These are phyloP conservation scores for Leptinotarsa texana DNA, from an alignment of 1,140 invertebrate species.

Conservation along the genomic window DNA sequence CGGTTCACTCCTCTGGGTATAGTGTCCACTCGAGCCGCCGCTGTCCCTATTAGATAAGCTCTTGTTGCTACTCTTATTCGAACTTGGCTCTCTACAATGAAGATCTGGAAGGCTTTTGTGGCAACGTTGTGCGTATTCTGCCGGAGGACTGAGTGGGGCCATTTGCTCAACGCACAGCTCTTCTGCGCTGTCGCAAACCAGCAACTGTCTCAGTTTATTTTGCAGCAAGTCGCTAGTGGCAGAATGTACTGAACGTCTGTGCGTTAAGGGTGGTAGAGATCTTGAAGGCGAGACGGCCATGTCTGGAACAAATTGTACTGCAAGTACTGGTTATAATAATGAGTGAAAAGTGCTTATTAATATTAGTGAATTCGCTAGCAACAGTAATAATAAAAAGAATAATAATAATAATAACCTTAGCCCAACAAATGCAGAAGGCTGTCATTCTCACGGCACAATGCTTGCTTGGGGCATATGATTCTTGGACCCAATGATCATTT, in stretches of 20 bases:
- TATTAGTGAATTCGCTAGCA: too few relatives aligned
- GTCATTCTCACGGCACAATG: too few relatives aligned
- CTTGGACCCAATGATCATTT: too few relatives aligned
- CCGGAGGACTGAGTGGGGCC: constrained; percentile 66
- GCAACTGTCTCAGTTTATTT: constrained; percentile 73
- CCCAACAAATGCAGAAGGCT: too few relatives aligned
- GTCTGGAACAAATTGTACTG: constrained; percentile 54
- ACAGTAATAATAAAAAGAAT: too few relatives aligned
- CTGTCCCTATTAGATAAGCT: constrained; percentile 65
- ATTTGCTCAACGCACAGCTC: constrained; percentile 55
- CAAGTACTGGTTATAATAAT: too few relatives aligned
- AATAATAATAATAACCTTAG: too few relatives aligned
- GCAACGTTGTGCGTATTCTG: constrained; percentile 62
- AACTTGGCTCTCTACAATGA: constrained; percentile 60
- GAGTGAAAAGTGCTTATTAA: too few relatives aligned
- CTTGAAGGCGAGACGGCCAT: constrained; percentile 62
- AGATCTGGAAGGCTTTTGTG: constrained; percentile 86
- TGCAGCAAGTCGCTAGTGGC: constrained; percentile 69
- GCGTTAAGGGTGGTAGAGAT: constrained; percentile 60
- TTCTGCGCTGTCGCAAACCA: constrained; percentile 71
- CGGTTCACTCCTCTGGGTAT: constrained; percentile 75
- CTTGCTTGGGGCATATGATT: too few relatives aligned
- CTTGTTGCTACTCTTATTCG: constrained; percentile 57
- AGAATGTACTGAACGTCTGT: constrained; percentile 55
- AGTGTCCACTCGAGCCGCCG: constrained; percentile 76